A percentile compares a stretch with the other conserved stretches of the same genome.
These are phyloP conservation scores for Toxotes chatareus DNA, from an alignment of 2,113 vertebrate species.

Conservation along the genomic window DNA sequence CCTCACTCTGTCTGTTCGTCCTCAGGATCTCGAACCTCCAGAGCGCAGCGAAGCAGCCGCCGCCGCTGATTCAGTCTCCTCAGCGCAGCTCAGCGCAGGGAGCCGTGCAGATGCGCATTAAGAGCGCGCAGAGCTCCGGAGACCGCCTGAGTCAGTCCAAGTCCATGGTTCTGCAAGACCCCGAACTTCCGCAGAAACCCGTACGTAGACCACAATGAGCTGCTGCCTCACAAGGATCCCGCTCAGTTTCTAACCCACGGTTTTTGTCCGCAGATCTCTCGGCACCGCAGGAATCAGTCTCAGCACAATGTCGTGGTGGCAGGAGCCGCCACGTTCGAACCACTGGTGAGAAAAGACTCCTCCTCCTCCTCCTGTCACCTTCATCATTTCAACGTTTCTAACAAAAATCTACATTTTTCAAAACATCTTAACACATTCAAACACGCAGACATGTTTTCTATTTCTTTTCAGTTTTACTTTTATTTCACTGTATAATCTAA, in stretches of 20 bases:
- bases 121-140: constrained; percentile 55
- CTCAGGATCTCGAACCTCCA: constrained; percentile 70
- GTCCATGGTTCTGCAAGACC: constrained; percentile 82
- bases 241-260: neutral
- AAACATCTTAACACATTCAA: too few species aligned
- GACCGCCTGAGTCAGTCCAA: constrained; percentile 84
- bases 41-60: constrained; percentile 37
- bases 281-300: constrained; percentile 93
- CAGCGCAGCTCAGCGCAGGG: constrained; percentile 26
- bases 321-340: constrained; percentile 66
- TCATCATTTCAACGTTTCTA: too few species aligned
- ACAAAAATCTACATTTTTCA: too few species aligned
- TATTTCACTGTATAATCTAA: too few species aligned
- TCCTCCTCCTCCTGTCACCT: too few species aligned
- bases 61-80: constrained; percentile 5
- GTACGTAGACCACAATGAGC: constrained; percentile 46
- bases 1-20: neutral
- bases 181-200: constrained; percentile 68
- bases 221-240: fast-evolving
- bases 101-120: constrained; percentile 74
- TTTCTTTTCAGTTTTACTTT: too few species aligned
- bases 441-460: too few species aligned
- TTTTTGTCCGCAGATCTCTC: constrained; percentile 81
- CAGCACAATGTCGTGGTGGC: constrained; percentile 86
- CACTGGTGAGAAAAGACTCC: constrained; percentile 77